phyloP scores from a whole-genome alignment of 2,888 invertebrate genomes.

The Leucoma salicis region DNA sequence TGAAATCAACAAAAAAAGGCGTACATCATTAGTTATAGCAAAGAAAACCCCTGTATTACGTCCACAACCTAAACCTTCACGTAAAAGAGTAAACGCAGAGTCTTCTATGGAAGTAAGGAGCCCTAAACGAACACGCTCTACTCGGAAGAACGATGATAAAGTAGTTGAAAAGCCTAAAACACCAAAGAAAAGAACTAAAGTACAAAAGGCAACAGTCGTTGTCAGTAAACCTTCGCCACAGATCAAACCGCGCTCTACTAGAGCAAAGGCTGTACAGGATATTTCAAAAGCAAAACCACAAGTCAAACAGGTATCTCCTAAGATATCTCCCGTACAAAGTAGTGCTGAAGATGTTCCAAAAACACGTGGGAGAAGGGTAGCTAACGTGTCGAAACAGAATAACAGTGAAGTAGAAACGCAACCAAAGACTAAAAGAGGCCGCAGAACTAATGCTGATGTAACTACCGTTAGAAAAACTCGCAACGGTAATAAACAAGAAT shows the following conservation, averaged over 20 bases:
- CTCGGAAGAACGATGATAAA: constrained; percentile 17
- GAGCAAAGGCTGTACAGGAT: constrained; percentile 1
- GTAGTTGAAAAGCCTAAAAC: constrained; percentile 29
- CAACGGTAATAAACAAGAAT: constrained; percentile 15
- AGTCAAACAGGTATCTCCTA: background rate
- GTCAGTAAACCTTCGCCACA: constrained; percentile 48
- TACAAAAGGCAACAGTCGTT: constrained; percentile 34
- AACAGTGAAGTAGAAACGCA: constrained; percentile 7
- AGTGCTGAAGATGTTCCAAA: constrained; percentile 16
- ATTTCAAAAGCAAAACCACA: background rate
- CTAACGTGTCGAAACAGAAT: constrained; percentile 4
- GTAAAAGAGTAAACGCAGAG: constrained; percentile 16
- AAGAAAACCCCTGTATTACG: constrained; percentile 51
- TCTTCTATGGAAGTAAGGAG: constrained; percentile 6
- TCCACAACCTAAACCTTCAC: constrained; percentile 25
- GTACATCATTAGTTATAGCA: constrained; percentile 44
- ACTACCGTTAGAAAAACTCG: constrained; percentile 13
- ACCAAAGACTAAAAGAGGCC: constrained; percentile 23
- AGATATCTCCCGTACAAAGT: background rate
- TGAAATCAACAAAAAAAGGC: constrained; percentile 34
- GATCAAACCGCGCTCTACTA: constrained; percentile 37
- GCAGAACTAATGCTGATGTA: constrained; percentile 14
- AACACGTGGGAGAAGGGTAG: constrained; percentile 16
- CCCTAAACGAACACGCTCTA: constrained; percentile 33
- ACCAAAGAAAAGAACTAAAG: constrained; percentile 46